Percentiles rank a stretch among this genome's conserved stretches.
phyloP scores from a whole-genome alignment of 2,888 invertebrate species.

The Panopea generosa region DNA sequence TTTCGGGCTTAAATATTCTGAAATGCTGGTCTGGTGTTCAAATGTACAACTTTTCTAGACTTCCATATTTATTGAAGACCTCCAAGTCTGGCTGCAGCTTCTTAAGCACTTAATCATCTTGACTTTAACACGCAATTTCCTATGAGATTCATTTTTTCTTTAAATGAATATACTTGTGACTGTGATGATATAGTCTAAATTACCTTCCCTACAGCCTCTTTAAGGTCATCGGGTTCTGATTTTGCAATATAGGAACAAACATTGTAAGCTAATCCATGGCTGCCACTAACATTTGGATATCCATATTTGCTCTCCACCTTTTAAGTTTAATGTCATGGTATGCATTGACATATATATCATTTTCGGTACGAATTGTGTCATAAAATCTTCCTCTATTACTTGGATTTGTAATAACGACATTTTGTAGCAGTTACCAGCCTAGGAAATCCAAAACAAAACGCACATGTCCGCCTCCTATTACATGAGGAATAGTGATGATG shows the following conservation, averaged over 20 bases:
- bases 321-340: conserved; percentile 22
- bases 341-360: conserved; percentile 26
- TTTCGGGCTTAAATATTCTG: not conserved
- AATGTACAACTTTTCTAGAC: not conserved
- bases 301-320: too few relatives aligned
- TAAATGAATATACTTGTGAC: conserved; percentile 1
- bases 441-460: too few relatives aligned
- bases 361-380: conserved; percentile 6
- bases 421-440: conserved; percentile 30
- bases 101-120: too few relatives aligned
- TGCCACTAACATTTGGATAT: conserved; percentile 31
- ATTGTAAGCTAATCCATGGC: conserved; percentile 25
- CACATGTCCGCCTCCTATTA: not conserved
- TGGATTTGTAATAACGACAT: conserved; percentile 27
- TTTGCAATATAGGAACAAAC: conserved; percentile 33
- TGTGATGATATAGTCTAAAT: conserved; percentile 13
- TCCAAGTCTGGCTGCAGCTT: conserved; percentile 18
- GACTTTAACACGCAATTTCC: too few relatives aligned
- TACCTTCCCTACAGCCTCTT: too few relatives aligned
- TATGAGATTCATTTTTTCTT: conserved; percentile 5
- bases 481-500: conserved; percentile 22
- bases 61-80: conserved; percentile 16
- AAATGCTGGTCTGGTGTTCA: conserved; percentile 18
- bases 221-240: too few relatives aligned
- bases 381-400: too few relatives aligned